Base-by-base conservation (phyloP, 2,888 invertebrate genomes). In the Limenitis camilla region DNA sequence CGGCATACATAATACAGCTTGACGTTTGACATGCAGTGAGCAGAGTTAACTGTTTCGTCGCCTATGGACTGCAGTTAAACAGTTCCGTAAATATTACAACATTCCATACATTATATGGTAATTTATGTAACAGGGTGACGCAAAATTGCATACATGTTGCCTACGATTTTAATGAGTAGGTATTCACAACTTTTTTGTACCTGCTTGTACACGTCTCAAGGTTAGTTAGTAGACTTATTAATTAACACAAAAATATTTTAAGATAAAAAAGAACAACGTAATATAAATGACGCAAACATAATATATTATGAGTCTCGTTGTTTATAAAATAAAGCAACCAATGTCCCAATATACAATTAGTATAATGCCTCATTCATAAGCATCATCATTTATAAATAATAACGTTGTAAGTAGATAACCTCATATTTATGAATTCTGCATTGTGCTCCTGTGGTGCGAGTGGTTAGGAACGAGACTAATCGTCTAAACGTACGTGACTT, bases 1-100 rank as follows among this genome's bases (percentile, higher is more conserved):
- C 79, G 42, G 57, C 49, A 58, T 84, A 81, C 79, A 52, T 73
- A 81, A 79, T 77, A 69, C 64, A 65, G 53, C 57, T 64, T 71
- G 48, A 51, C 35, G 47, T 42, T 78, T 71, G 67, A 71, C 68
- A 80, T 78, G 72, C 79, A 64, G 68, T 67, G 65, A 74, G 74
- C 74, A 72, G 76, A 71, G 72, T 70, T 74, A 74, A 77, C 72
- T 68, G 74, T 71, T 61, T 59, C 69, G 62, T 66, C 66, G 63
- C 61, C 66, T 66, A 53, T 41, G 51, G 49, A 53, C 53, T 42
- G 43, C 49, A 40, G 49, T 49, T 50, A 56, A 56, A 53, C 35
- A 56, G 53, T 53, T 56, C 53, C 56, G 48, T 56, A 55, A 49
- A 58, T 53, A 58, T 58, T 55, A 55, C 55, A 55, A 46, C 54